A percentile compares a stretch with the other conserved stretches of the same genome.
These are phyloP conservation scores for Chaetodon trifasciatus DNA, from an alignment of 2,797 vertebrate genomes.

Conservation along the genomic window DNA sequence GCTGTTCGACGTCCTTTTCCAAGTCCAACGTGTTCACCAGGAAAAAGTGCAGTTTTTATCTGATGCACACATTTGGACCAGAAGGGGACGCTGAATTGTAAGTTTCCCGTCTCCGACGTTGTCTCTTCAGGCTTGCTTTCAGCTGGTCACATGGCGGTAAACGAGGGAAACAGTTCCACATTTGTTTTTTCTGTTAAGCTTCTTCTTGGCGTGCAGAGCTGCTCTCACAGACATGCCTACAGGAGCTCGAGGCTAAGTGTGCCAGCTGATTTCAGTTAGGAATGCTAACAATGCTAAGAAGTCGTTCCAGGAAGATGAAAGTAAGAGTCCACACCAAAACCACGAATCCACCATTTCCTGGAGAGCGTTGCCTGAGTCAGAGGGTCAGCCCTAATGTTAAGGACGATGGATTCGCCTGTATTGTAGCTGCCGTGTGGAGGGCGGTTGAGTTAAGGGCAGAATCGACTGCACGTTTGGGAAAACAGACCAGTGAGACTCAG, in stretches of 20 bases:
- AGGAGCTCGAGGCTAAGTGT: slow-evolving; percentile 24
- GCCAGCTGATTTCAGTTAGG: slow-evolving; percentile 31
- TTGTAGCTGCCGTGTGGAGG: too few relatives aligned
- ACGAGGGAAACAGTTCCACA: neutral
- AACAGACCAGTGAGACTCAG: neutral
- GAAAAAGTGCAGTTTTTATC: neutral
- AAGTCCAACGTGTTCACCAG: neutral
- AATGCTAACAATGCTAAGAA: slow-evolving; percentile 45
- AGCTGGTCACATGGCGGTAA: slow-evolving; percentile 3
- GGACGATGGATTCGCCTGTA: neutral
- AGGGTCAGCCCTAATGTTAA: neutral
- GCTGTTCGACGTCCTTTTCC: neutral
- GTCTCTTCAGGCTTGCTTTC: neutral
- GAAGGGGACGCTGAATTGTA: neutral
- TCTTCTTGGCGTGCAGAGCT: neutral
- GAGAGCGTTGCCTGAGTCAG: neutral
- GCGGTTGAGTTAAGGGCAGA: neutral
- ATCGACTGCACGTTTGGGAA: neutral
- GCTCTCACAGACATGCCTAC: neutral
- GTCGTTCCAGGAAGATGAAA: neutral
- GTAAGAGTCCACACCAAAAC: neutral
- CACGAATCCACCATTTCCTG: neutral
- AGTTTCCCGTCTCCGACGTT: neutral
- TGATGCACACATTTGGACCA: slow-evolving; percentile 1
- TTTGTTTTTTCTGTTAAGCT: neutral